Percentiles rank a stretch among this genome's conserved stretches.
Evolutionary conservation across 2,113 vertebrate genomes (phyloP).

Genomic region (Mesitornis unicolor): DNA sequence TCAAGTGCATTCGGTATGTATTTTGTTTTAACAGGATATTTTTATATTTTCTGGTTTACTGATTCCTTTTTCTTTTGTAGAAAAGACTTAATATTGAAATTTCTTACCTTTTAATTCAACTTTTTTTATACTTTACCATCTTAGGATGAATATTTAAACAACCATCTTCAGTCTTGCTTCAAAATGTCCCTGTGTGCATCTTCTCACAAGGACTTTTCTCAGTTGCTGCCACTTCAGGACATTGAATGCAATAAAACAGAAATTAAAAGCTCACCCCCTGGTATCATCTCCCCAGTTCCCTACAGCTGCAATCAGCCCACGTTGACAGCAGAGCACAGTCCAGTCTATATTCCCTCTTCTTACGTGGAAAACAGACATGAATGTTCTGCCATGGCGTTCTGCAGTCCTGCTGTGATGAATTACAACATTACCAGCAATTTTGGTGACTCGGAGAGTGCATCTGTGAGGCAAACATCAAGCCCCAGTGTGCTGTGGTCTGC

Average conservation of each 20-base stretch:
- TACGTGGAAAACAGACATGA: slow-evolving; percentile 83
- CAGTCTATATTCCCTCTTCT: slow-evolving; percentile 85
- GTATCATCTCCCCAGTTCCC: slow-evolving; percentile 65
- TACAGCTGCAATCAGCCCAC: slow-evolving; percentile 78
- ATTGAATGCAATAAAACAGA: slow-evolving; percentile 77
- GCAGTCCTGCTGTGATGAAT: slow-evolving; percentile 79
- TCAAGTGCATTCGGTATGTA: not conserved
- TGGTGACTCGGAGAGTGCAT: slow-evolving; percentile 68
- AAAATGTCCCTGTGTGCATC: slow-evolving; percentile 76
- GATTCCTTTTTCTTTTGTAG: not conserved
- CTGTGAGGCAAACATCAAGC: slow-evolving; percentile 74
- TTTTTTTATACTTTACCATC: not conserved
- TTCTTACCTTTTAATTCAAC: not conserved
- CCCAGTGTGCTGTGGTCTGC: slow-evolving; percentile 82
- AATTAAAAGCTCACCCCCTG: slow-evolving; percentile 74
- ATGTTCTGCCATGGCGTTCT: slow-evolving; percentile 83
- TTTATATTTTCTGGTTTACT: not conserved
- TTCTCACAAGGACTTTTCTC: slow-evolving; percentile 74
- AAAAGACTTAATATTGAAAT: not conserved
- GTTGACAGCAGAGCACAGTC: slow-evolving; percentile 75
- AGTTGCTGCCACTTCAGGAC: slow-evolving; percentile 80
- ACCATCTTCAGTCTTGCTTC: not conserved
- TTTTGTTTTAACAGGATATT: not conserved
- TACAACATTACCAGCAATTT: slow-evolving; percentile 70
- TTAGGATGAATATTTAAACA: slow-evolving; percentile 59